Evolutionary conservation across 2,113 vertebrate genomes (phyloP), one percentile per base, ranked within the genome.

Genomic region (Corythornis cristatus): DNA sequence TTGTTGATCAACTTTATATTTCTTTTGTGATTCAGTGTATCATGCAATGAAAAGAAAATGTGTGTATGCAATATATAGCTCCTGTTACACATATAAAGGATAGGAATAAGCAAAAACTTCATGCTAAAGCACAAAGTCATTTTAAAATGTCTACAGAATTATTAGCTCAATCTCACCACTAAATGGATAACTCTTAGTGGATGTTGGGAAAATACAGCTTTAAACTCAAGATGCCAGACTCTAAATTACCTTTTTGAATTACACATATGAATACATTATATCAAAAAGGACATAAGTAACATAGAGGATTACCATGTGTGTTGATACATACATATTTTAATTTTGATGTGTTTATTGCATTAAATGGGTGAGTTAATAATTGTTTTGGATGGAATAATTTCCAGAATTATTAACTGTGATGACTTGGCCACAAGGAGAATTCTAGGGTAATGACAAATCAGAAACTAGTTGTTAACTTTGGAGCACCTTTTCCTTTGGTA

Each of bases 161-260:
- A 97, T 96, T 98, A 96, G 96, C 92, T 93, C 81, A 93, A 89
- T 83, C 94, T 97, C 89, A 90, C 80, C 91, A 97, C 89, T 92
- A 95, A 97, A 97, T 93, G 96, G 95, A 97, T 97, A 96, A 86
- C 46, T 95, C 95, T 91, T 94, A 96, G 95, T 97, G 83, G 74
- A 95, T 95, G 90, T 96, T 97, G 95, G 71, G 95, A 97, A 97
- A 96, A 93, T 88, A 93, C 96, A 94, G 71, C 93, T 97, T 97
- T 98, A 92, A 97, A 97, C 95, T 79, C 66, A 94, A 96, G 96
- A 96, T 96, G 93, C 90, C 88, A 96, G 95, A 96, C 80, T 93
- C 67, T 96, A 98, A 98, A 98, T 97, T 97, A 96, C 93, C 89
- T 96, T 97, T 97, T 86, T 96, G 93, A 92, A 91, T 89, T 95